Conservation (phyloP, 2,888 invertebrate genomes). For the Sepioteuthis lessoniana region DNA sequence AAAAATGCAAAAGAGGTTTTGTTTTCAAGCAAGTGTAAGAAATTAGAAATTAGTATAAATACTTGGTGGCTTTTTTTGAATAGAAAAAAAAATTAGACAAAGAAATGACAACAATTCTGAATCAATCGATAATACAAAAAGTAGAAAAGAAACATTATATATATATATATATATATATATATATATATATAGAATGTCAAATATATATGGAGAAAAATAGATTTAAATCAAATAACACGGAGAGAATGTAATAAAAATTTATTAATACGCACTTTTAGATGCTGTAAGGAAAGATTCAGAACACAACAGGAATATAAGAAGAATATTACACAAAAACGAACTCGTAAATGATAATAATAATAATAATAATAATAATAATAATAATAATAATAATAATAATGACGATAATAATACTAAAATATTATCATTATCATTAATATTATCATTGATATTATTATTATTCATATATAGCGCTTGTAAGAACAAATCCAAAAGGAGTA, state of each 20-base stretch:
- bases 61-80: no score
- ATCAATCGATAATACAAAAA: neutral
- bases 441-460: no score
- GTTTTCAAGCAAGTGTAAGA: neutral
- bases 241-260: neutral
- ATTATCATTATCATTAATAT: no score
- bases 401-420: no score
- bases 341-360: neutral
- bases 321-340: neutral
- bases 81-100: neutral
- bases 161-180: slow-evolving; percentile 1
- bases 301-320: neutral
- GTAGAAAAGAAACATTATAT: no score
- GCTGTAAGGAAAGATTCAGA: neutral
- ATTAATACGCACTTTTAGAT: neutral
- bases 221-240: neutral
- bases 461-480: no score
- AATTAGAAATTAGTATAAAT: neutral
- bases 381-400: no score
- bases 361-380: no score
- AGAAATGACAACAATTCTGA: neutral
- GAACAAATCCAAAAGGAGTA: no score
- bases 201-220: neutral
- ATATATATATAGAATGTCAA: neutral
- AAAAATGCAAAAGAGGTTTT: neutral